Conservation (phyloP, 2,797 vertebrate genomes). For the Falco peregrinus region DNA sequence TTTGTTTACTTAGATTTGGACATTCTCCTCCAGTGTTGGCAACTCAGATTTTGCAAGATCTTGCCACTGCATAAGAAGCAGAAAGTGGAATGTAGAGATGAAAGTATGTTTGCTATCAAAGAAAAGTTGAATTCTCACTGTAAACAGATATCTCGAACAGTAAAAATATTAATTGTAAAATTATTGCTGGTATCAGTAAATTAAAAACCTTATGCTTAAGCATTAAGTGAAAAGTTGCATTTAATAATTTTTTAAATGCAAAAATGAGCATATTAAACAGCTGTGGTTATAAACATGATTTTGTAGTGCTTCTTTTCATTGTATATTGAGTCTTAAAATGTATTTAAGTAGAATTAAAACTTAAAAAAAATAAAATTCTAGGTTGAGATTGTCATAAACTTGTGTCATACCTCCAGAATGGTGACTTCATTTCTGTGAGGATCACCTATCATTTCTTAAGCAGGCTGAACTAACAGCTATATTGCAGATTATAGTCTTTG, state of each 20-base stretch:
- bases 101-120: neutral
- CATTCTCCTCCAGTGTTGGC: neutral
- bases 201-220: neutral
- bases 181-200: neutral
- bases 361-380: neutral
- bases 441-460: neutral
- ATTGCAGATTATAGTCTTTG: neutral
- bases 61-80: neutral
- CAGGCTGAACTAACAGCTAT: neutral
- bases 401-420: neutral
- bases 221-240: neutral
- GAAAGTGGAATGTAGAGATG: neutral
- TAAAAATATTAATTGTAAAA: neutral
- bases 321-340: neutral
- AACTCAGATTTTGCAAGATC: neutral
- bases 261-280: neutral
- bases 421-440: neutral
- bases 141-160: neutral
- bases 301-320: neutral
- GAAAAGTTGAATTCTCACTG: neutral
- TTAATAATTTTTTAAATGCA: neutral
- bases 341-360: neutral
- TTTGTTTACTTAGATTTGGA: neutral
- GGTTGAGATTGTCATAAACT: neutral
- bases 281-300: neutral